phyloP scores from a whole-genome alignment of 2,113 vertebrate genomes.

The Myotis yumanensis region DNA sequence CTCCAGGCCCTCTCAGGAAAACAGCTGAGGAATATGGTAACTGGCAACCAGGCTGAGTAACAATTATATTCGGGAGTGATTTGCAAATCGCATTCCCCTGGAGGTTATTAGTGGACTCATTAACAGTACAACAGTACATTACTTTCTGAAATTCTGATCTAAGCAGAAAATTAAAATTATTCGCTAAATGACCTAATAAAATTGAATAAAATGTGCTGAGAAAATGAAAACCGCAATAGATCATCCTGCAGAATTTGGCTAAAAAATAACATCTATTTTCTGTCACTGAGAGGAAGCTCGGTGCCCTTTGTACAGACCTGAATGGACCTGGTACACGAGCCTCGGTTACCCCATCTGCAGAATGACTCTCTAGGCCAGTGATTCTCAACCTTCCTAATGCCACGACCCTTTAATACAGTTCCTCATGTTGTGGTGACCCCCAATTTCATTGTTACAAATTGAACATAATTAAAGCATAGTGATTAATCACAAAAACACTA shows the following conservation, averaged over 20 bases:
- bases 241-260: slow-evolving; percentile 67
- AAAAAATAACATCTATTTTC: slow-evolving; percentile 68
- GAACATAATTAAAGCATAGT: too few relatives aligned
- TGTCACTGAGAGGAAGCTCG: background rate
- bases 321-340: background rate
- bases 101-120: slow-evolving; percentile 87
- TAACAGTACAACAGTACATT: slow-evolving; percentile 88
- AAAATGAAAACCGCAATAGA: slow-evolving; percentile 81
- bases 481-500: too few relatives aligned
- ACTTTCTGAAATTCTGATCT: slow-evolving; percentile 87
- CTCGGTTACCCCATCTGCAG: background rate
- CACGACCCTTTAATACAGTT: too few relatives aligned
- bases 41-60: slow-evolving; percentile 83
- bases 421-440: too few relatives aligned
- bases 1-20: slow-evolving; percentile 81
- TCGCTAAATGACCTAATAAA: slow-evolving; percentile 89
- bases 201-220: slow-evolving; percentile 85
- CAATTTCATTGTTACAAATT: too few relatives aligned
- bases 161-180: slow-evolving; percentile 91
- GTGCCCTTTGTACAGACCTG: background rate
- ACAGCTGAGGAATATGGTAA: slow-evolving; percentile 81
- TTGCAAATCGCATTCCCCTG: slow-evolving; percentile 86
- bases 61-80: slow-evolving; percentile 84
- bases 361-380: background rate
- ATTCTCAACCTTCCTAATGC: too few relatives aligned